Evolutionary conservation across 2,113 vertebrate genomes (phyloP).

Genomic region (Hypocryptadius cinnamomeus): DNA sequence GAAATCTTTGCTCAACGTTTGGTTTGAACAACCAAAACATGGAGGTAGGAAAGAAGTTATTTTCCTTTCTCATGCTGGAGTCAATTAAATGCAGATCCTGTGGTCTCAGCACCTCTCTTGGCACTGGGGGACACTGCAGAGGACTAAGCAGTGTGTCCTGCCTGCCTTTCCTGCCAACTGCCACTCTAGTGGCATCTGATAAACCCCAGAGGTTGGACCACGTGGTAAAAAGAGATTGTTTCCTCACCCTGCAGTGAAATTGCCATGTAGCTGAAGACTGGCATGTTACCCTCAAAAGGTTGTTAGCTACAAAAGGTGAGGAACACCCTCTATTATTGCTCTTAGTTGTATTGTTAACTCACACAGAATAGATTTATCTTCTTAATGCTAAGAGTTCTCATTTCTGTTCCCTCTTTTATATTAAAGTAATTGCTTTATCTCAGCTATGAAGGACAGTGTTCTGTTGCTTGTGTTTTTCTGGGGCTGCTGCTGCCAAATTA

Average conservation of each 20-base stretch:
- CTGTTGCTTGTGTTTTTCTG: neutral
- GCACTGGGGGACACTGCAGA: neutral
- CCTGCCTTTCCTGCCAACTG: neutral
- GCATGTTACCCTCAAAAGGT: neutral
- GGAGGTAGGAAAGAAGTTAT: neutral
- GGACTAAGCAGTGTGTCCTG: neutral
- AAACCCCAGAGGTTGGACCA: neutral
- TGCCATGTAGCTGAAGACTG: neutral
- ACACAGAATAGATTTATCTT: neutral
- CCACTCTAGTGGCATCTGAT: neutral
- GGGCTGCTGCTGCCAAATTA: slow-evolving; percentile 16
- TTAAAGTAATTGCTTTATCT: neutral
- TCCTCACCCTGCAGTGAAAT: neutral
- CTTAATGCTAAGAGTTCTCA: neutral
- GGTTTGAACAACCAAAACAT: neutral
- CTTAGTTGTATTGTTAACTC: neutral
- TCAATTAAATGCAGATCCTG: neutral
- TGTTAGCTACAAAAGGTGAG: neutral
- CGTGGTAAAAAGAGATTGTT: neutral
- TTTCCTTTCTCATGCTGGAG: neutral
- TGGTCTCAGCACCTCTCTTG: neutral
- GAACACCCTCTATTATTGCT: neutral
- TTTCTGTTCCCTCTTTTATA: neutral
- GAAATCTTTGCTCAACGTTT: neutral
- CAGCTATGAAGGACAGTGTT: neutral